Percentiles rank a stretch among this genome's conserved stretches.
phyloP scores from a whole-genome alignment of 2,888 invertebrate genomes.

The Drosophila falleni region DNA sequence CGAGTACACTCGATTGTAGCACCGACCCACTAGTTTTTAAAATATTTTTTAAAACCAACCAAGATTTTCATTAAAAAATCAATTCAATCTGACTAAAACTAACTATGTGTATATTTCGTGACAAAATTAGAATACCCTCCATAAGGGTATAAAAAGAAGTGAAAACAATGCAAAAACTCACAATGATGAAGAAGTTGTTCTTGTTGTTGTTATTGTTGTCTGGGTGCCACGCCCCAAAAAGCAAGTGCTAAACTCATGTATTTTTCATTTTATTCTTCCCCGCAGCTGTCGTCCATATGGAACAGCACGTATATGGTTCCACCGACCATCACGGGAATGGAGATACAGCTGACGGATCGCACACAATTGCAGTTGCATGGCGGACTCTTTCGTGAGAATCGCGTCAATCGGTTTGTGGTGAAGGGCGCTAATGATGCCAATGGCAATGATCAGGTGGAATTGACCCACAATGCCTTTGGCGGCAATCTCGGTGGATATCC shows the following conservation, averaged over 20 bases:
- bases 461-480: conserved; percentile 77
- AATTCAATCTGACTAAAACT: too few relatives aligned
- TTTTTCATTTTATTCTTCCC: background rate
- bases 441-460: conserved; percentile 81
- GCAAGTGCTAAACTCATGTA: conserved; percentile 4
- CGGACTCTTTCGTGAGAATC: conserved; percentile 78
- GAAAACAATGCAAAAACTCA: conserved; percentile 1
- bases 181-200: background rate
- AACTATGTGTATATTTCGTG: background rate
- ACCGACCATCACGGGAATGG: conserved; percentile 65
- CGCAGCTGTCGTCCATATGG: conserved; percentile 75
- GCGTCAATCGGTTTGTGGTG: conserved; percentile 82
- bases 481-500: conserved; percentile 83
- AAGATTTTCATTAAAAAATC: background rate
- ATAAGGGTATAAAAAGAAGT: background rate
- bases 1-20: too few relatives aligned
- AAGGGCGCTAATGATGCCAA: conserved; percentile 63
- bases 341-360: conserved; percentile 68
- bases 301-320: conserved; percentile 77
- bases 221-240: conserved; percentile 10
- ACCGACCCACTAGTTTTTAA: too few relatives aligned
- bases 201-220: conserved; percentile 1
- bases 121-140: background rate
- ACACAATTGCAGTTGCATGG: conserved; percentile 74
- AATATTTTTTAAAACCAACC: background rate